These are phyloP conservation scores for Oncorhynchus gorbuscha DNA, from an alignment of 2,113 vertebrate species.

Conservation along the genomic window DNA sequence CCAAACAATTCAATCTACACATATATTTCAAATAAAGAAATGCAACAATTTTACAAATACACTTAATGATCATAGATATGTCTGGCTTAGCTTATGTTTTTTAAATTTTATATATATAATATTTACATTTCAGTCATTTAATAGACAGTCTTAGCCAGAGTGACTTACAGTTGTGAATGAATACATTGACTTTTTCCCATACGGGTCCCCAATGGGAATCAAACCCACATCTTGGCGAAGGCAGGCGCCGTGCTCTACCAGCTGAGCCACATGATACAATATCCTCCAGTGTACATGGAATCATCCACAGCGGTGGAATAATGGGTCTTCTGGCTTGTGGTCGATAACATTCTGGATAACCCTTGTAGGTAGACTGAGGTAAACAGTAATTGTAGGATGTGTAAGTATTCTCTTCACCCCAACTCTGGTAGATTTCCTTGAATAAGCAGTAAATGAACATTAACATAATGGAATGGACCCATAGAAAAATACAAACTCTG, in stretches of 20 bases:
- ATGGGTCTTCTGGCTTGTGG: slow-evolving; percentile 69
- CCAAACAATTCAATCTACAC: too few relatives aligned
- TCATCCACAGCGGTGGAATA: slow-evolving; percentile 88
- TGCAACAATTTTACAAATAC: background rate
- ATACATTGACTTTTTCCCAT: too few relatives aligned
- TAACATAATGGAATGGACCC: slow-evolving; percentile 59
- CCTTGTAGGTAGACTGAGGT: slow-evolving; percentile 60
- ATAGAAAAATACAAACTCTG: slow-evolving; percentile 82
- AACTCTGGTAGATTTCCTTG: background rate
- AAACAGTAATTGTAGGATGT: slow-evolving; percentile 24
- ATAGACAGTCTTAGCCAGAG: too few relatives aligned
- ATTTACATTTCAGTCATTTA: slow-evolving; percentile 81
- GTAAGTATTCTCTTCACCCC: slow-evolving; percentile 16
- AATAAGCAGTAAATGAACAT: slow-evolving; percentile 49
- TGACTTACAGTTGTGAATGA: too few relatives aligned
- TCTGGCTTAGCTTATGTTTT: too few relatives aligned
- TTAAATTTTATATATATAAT: too few relatives aligned
- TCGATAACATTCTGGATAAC: slow-evolving; percentile 86
- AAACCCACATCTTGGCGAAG: too few relatives aligned
- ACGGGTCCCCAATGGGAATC: too few relatives aligned
- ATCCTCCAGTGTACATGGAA: slow-evolving; percentile 79
- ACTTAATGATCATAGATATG: background rate
- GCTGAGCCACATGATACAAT: slow-evolving; percentile 74
- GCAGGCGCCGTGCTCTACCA: too few relatives aligned
- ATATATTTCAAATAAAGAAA: background rate